These are phyloP conservation scores for Leptopilina myrica DNA, from an alignment of 2,888 invertebrate species.

Conservation along the genomic window DNA sequence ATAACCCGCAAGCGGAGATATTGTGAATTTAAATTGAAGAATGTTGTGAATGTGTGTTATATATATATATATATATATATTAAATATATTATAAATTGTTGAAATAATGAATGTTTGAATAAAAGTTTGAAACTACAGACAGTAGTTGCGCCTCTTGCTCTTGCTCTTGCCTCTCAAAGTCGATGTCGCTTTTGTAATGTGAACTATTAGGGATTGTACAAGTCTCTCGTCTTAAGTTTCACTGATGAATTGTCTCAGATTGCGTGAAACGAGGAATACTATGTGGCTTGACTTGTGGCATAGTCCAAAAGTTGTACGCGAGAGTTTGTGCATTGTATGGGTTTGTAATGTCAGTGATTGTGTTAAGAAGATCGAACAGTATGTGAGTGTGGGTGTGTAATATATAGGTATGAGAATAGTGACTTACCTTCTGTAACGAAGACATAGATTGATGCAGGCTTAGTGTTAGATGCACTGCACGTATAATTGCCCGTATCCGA, in stretches of 20 bases:
- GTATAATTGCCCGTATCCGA: slow-evolving; percentile 94
- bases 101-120: no score
- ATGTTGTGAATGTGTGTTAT: no score
- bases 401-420: slow-evolving; percentile 37
- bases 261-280: slow-evolving; percentile 27
- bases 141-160: neutral
- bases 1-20: no score
- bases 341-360: slow-evolving; percentile 32
- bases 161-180: neutral
- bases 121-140: neutral
- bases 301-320: neutral
- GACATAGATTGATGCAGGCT: slow-evolving; percentile 92
- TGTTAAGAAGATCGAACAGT: slow-evolving; percentile 9
- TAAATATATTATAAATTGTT: no score
- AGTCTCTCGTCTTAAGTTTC: neutral
- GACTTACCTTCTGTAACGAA: slow-evolving; percentile 92
- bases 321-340: slow-evolving; percentile 33
- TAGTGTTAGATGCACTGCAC: slow-evolving; percentile 92
- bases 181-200: slow-evolving; percentile 32
- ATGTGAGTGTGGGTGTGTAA: neutral
- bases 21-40: no score
- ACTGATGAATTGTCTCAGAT: slow-evolving; percentile 36
- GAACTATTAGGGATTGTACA: slow-evolving; percentile 12
- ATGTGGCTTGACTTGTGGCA: slow-evolving; percentile 18
- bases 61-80: no score